Evolutionary conservation across 2,797 vertebrate species (phyloP).

Genomic region (Salmo trutta): DNA sequence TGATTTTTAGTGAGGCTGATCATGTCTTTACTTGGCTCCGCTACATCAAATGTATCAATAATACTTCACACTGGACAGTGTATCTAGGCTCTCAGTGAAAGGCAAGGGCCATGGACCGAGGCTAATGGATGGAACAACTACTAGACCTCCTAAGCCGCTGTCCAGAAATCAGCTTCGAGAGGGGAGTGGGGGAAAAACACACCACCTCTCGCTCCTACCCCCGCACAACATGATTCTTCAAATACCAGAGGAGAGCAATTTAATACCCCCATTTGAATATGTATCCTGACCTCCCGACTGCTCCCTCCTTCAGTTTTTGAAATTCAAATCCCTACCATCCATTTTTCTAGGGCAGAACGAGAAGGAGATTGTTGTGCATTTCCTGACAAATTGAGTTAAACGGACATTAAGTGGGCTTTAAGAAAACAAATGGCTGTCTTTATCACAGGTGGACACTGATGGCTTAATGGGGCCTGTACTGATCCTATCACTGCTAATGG

Average conservation of each 20-base stretch:
- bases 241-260: conserved; percentile 57
- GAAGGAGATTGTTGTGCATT: conserved; percentile 99
- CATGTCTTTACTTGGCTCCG: conserved; percentile 47
- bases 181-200: conserved; percentile 50
- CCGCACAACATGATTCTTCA: conserved; percentile 62
- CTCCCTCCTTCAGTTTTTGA: conserved; percentile 85
- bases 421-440: conserved; percentile 99
- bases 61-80: conserved; percentile 40
- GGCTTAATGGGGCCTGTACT: conserved; percentile 96
- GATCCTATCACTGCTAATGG: conserved; percentile 99
- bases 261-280: conserved; percentile 79
- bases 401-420: conserved; percentile 99
- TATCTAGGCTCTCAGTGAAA: not conserved
- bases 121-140: conserved; percentile 71
- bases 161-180: conserved; percentile 69
- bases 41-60: conserved; percentile 42
- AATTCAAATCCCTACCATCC: conserved; percentile 95
- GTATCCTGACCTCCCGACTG: conserved; percentile 61
- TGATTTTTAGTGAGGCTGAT: conserved; percentile 55
- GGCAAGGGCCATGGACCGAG: conserved; percentile 63
- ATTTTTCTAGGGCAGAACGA: conserved; percentile 88
- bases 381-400: conserved; percentile 99
- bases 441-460: conserved; percentile 99
- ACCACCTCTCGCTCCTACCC: conserved; percentile 46
- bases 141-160: conserved; percentile 64